Percentiles rank a stretch among this genome's conserved stretches.
These are phyloP conservation scores for Odontocolon sp. DNA, from an alignment of 2,888 invertebrate species.

Conservation along the genomic window DNA sequence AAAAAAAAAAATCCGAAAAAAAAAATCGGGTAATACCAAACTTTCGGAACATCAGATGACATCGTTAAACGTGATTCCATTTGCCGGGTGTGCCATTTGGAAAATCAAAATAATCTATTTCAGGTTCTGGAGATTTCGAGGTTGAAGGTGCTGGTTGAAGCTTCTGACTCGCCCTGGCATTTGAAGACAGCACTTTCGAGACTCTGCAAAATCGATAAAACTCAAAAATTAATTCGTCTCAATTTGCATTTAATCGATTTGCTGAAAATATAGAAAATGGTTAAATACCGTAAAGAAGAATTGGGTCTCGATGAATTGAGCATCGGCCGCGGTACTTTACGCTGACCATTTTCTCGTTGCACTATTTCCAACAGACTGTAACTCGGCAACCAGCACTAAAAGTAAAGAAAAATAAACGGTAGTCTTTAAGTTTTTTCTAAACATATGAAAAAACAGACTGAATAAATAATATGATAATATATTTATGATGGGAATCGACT, in stretches of 20 bases:
- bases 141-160: constrained; percentile 63
- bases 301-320: constrained; percentile 74
- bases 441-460: not conserved
- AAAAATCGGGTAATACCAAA: not conserved
- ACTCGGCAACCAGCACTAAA: constrained; percentile 93
- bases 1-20: constrained; percentile 25
- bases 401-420: constrained; percentile 63
- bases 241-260: not conserved
- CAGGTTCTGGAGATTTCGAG: constrained; percentile 73
- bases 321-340: constrained; percentile 90
- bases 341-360: constrained; percentile 89
- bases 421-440: not conserved
- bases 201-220: constrained; percentile 67
- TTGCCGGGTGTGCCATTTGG: constrained; percentile 49
- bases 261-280: not conserved
- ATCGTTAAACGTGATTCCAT: constrained; percentile 45
- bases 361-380: constrained; percentile 92
- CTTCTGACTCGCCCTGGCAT: constrained; percentile 71
- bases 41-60: not conserved
- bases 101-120: constrained; percentile 78
- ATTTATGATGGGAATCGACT: too few species aligned
- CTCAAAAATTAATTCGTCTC: not conserved
- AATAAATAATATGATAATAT: too few species aligned
- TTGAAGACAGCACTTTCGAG: constrained; percentile 74
- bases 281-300: constrained; percentile 70